Conservation (phyloP, 2,113 vertebrate genomes). For the Galbula dea region DNA sequence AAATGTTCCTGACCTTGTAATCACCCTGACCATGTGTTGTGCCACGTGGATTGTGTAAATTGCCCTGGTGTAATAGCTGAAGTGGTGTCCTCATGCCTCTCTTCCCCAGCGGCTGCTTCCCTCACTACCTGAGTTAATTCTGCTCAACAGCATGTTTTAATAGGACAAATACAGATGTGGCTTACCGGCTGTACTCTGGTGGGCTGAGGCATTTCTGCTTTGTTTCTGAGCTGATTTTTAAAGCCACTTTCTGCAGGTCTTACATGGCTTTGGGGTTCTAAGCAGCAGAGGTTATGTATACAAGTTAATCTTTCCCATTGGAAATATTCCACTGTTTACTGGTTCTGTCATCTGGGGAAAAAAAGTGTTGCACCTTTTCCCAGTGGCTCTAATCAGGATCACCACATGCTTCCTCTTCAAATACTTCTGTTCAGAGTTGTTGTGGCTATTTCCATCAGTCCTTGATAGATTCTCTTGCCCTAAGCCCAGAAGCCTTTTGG, state of each 20-base stretch:
- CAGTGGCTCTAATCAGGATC: background rate
- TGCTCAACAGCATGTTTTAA: background rate
- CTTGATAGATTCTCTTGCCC: background rate
- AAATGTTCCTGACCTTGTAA: background rate
- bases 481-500: background rate
- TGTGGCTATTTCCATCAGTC: background rate
- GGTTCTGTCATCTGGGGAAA: background rate
- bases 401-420: background rate
- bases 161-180: background rate
- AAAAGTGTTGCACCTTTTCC: background rate
- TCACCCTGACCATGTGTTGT: background rate
- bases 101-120: background rate
- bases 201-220: background rate
- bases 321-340: background rate
- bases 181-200: background rate
- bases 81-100: background rate
- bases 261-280: background rate
- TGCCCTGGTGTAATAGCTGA: background rate
- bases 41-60: background rate
- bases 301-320: background rate
- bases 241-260: background rate
- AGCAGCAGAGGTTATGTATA: background rate
- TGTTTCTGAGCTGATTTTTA: background rate
- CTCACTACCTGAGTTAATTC: background rate
- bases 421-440: background rate